phyloP scores from a whole-genome alignment of 2,113 vertebrate species.

The Boulengeromyrus knoepffleri region DNA sequence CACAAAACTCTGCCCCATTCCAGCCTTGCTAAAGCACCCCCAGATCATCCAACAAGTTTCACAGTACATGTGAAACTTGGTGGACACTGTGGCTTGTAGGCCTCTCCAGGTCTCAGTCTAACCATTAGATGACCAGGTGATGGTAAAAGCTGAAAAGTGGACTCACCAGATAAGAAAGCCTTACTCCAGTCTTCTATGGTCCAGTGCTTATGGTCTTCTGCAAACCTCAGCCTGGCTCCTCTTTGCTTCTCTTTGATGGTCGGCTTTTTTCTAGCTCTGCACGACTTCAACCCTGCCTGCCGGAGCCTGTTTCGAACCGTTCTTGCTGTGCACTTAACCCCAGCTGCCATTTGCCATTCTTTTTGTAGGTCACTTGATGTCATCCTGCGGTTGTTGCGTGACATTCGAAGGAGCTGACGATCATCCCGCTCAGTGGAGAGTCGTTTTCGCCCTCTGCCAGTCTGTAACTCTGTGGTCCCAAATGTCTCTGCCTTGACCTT shows the following conservation, averaged over 20 bases:
- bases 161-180: background rate
- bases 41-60: background rate
- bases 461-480: background rate
- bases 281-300: background rate
- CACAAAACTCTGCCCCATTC: background rate
- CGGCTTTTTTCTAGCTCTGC: background rate
- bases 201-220: background rate
- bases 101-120: background rate
- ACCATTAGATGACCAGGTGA: background rate
- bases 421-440: background rate
- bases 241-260: background rate
- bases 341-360: background rate
- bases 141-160: background rate
- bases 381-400: background rate
- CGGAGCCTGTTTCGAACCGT: background rate
- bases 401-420: background rate
- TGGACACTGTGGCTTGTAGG: background rate
- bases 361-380: background rate
- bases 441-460: background rate
- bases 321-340: background rate
- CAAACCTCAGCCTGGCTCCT: background rate
- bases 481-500: background rate
- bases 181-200: background rate
- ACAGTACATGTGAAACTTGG: background rate
- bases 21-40: background rate